Base-by-base conservation (phyloP, 53 echinoderm and acorn worm genomes). In the Patiria pectinifera region DNA sequence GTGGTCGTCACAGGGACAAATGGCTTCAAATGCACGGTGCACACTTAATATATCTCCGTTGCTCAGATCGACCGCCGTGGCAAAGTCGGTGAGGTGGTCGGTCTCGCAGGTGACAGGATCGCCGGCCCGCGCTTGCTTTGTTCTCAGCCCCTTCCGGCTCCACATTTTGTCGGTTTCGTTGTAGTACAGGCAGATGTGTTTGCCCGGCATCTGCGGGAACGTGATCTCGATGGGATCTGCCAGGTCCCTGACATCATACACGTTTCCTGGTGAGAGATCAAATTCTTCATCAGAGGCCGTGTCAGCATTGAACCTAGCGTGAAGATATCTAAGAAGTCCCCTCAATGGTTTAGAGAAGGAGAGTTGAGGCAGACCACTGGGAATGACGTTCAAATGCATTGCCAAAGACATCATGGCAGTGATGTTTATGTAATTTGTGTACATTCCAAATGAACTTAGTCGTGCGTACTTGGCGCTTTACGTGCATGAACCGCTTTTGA, bases 1-100 rank as follows among this genome's bases (percentile, higher is more conserved):
- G 35, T 35, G 35, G 35, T 35, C 35, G 35, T 35, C 35, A 35
- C 35, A 35, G 35, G 35, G 35, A 35, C 35, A 0, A 35, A 35
- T 35, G 35, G 35, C 35, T 35, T 35, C 35, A 35, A 35, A 35
- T 22, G 10, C 3, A 82, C 3, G 6, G 14, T 58, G 53, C 11
- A 46, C 11, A 18, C 2, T 53, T 0, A 9, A 18, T 22, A 4
- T 4, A 23, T 45, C 12, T 14, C 62, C 62, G 19, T 84, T 84
- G 44, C 60, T 35, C 66, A 66, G 15, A 66, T 26, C 60, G 62
- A 22, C 83, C 25, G 24, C 85, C 0, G 48, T 46, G 0, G 85
- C 85, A 13, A 70, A 85, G 0, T 85, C 85, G 61, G 85, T 71
- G 49, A 85, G 47, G 11, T 85, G 85, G 10, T 19, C 26, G 70